These are phyloP conservation scores for Nesogale talazaci DNA, from an alignment of 2,113 vertebrate genomes.

Conservation along the genomic window DNA sequence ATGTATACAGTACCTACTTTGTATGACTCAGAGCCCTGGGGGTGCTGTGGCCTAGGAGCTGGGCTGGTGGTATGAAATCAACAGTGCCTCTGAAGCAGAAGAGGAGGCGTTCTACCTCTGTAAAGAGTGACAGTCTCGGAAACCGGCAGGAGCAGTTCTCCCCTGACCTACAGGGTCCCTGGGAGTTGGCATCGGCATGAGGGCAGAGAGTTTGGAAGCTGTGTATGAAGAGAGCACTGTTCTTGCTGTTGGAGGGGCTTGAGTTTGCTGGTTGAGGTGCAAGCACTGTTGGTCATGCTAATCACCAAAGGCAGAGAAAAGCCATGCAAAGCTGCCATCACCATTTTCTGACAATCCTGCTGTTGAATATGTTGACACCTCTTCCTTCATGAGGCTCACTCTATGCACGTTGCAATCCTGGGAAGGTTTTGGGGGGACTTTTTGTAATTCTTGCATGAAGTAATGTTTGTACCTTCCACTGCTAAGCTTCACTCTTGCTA, in stretches of 20 bases:
- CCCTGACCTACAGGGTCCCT: too few species aligned
- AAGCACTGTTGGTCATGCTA: neutral
- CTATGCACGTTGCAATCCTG: neutral
- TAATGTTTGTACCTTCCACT: neutral
- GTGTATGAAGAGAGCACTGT: neutral
- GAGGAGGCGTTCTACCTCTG: too few species aligned
- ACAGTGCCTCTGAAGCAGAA: too few species aligned
- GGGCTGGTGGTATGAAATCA: too few species aligned
- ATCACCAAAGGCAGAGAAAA: neutral
- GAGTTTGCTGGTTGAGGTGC: neutral
- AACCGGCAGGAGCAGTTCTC: too few species aligned
- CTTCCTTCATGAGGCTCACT: neutral
- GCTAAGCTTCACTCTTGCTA: constrained; percentile 31
- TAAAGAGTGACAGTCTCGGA: too few species aligned
- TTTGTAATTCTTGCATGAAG: constrained; percentile 30
- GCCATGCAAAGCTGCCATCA: neutral
- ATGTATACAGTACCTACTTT: neutral
- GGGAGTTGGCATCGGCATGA: too few species aligned
- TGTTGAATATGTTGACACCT: neutral
- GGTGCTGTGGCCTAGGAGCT: too few species aligned
- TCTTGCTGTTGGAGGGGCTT: neutral
- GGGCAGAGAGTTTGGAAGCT: too few species aligned
- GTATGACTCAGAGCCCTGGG: too few species aligned
- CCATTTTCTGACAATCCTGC: neutral
- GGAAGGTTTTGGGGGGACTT: neutral